These are phyloP conservation scores for Lycocorax pyrrhopterus DNA, from an alignment of 2,113 vertebrate species.

Conservation along the genomic window DNA sequence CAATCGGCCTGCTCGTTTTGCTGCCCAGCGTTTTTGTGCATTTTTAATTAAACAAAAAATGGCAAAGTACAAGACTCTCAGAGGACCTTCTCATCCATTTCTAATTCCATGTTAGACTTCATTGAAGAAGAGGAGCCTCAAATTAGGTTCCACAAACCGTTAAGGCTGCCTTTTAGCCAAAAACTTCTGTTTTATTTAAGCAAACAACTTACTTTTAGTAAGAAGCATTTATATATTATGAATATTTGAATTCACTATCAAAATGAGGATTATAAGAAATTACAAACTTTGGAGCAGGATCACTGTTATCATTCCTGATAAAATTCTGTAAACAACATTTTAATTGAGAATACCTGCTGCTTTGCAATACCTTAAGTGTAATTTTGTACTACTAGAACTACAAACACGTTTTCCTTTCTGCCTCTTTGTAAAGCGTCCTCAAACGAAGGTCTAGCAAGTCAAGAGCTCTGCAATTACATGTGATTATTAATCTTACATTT, in stretches of 20 bases:
- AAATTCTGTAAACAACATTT: slow-evolving; percentile 34
- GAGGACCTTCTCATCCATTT: slow-evolving; percentile 12
- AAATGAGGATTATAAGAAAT: slow-evolving; percentile 43
- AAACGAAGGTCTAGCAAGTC: slow-evolving; percentile 27
- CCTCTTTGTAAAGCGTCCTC: background rate
- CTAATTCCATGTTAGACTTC: background rate
- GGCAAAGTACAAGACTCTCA: background rate
- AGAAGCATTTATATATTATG: slow-evolving; percentile 28
- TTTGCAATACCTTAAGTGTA: slow-evolving; percentile 8
- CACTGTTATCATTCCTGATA: background rate
- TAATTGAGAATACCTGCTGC: slow-evolving; percentile 10
- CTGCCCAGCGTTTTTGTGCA: background rate
- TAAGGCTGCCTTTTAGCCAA: slow-evolving; percentile 51
- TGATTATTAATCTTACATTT: slow-evolving; percentile 42
- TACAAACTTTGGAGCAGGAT: slow-evolving; percentile 23
- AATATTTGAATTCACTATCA: slow-evolving; percentile 33
- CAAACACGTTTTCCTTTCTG: background rate
- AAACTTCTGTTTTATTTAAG: slow-evolving; percentile 29
- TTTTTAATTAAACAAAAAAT: background rate
- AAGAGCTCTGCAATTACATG: slow-evolving; percentile 47
- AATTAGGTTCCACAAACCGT: slow-evolving; percentile 23
- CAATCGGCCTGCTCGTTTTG: background rate
- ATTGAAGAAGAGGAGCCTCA: slow-evolving; percentile 11
- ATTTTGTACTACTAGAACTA: slow-evolving; percentile 19
- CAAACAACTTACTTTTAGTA: slow-evolving; percentile 29